phyloP scores from a whole-genome alignment of 2,113 vertebrate species.

The Catharus minimus region DNA sequence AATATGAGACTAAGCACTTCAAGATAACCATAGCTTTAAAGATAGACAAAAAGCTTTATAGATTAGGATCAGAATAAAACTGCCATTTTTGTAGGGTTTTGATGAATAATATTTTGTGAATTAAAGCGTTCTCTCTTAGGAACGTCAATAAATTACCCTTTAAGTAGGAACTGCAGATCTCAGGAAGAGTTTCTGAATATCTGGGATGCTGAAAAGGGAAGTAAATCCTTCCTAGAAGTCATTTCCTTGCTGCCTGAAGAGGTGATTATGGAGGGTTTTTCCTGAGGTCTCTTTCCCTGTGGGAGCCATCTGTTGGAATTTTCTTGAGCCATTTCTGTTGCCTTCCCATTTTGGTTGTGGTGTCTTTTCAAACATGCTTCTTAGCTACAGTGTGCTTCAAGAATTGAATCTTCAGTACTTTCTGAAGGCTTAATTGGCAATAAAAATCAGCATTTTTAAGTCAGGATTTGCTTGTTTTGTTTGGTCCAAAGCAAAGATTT shows the following conservation, averaged over 20 bases:
- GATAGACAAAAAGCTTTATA: constrained; percentile 70
- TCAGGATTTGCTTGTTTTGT: neutral
- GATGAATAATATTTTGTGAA: constrained; percentile 57
- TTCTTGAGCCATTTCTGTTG: neutral
- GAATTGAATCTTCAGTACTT: neutral
- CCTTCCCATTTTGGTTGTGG: neutral
- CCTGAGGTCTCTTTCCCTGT: neutral
- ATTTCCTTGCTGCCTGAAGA: neutral
- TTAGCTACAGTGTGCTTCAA: neutral
- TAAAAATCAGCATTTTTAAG: neutral
- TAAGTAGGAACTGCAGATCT: constrained; percentile 5
- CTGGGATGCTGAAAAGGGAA: neutral
- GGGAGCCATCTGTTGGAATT: neutral
- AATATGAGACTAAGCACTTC: constrained; percentile 71
- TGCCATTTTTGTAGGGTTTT: constrained; percentile 53
- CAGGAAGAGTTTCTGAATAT: neutral
- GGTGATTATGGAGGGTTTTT: neutral
- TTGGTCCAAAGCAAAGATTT: neutral
- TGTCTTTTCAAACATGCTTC: neutral
- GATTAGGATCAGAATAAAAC: constrained; percentile 66
- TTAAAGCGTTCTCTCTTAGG: constrained; percentile 43
- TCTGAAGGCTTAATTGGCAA: neutral
- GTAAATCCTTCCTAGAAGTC: neutral
- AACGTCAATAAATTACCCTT: constrained; percentile 32
- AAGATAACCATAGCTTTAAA: constrained; percentile 71